Evolutionary conservation across 35 echinoderm and acorn worm genomes (phyloP).

Genomic region (Holothuria glaberrima): DNA sequence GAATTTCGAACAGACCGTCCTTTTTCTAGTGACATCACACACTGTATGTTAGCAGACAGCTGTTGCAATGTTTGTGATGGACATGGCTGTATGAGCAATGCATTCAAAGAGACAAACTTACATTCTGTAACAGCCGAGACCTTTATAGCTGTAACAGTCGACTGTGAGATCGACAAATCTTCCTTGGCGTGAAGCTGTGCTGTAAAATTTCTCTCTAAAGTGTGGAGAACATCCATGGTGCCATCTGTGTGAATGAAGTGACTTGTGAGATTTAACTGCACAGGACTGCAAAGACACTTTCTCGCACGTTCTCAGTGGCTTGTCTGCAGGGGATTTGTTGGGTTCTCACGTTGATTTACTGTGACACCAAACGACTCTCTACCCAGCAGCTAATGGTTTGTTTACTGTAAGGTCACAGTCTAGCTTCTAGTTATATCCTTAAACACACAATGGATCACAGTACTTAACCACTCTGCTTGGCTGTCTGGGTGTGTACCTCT

Average conservation of each 20-base stretch:
- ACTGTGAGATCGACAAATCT: constrained; percentile 11
- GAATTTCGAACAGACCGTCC: no score
- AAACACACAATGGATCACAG: constrained; percentile 18
- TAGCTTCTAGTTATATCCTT: constrained; percentile 37
- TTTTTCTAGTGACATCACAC: no score
- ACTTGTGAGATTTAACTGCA: not conserved
- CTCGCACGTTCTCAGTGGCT: no score
- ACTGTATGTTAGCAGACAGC: no score
- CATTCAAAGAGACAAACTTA: constrained; percentile 29
- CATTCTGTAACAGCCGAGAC: constrained; percentile 32
- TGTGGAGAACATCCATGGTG: constrained; percentile 27
- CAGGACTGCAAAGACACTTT: no score
- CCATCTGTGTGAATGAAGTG: constrained; percentile 42
- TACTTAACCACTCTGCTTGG: no score
- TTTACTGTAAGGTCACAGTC: constrained; percentile 46
- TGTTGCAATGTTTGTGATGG: no score
- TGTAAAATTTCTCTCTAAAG: constrained; percentile 43
- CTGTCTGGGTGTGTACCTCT: no score
- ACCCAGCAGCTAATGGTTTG: constrained; percentile 21
- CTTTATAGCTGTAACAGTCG: constrained; percentile 31
- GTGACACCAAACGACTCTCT: not conserved
- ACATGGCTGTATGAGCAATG: no score
- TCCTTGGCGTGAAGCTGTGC: constrained; percentile 24
- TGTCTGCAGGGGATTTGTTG: no score
- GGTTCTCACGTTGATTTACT: constrained; percentile 13